These are phyloP conservation scores for Drosophila borborema DNA, from an alignment of 2,888 invertebrate species.

Conservation along the genomic window DNA sequence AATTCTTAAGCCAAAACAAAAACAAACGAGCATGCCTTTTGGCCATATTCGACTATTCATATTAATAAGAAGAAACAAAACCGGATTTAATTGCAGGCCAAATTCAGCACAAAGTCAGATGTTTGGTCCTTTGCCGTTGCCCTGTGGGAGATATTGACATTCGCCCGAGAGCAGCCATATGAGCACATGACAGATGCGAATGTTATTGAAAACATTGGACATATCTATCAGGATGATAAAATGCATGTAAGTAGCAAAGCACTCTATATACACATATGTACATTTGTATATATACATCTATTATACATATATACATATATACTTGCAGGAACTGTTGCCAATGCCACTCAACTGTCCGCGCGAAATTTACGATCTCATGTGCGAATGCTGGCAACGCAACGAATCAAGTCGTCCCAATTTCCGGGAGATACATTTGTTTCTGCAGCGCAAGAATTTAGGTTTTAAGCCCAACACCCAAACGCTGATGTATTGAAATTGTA, in stretches of 20 bases:
- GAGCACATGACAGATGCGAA: slow-evolving; percentile 92
- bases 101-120: slow-evolving; percentile 93
- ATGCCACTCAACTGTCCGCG: slow-evolving; percentile 92
- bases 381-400: slow-evolving; percentile 94
- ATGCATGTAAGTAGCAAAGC: slow-evolving; percentile 87
- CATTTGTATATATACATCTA: not conserved
- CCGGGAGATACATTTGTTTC: slow-evolving; percentile 93
- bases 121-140: slow-evolving; percentile 96
- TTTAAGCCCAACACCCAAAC: slow-evolving; percentile 83
- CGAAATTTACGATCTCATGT: slow-evolving; percentile 94
- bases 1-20: slow-evolving; percentile 61
- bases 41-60: slow-evolving; percentile 15
- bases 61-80: slow-evolving; percentile 20
- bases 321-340: slow-evolving; percentile 86
- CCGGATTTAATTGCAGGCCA: slow-evolving; percentile 87
- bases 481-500: slow-evolving; percentile 70
- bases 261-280: not conserved
- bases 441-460: slow-evolving; percentile 91
- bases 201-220: slow-evolving; percentile 93
- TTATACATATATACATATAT: not conserved
- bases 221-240: slow-evolving; percentile 91
- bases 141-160: slow-evolving; percentile 94
- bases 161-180: slow-evolving; percentile 93
- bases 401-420: slow-evolving; percentile 92
- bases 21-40: slow-evolving; percentile 38